Evolutionary conservation across 2,797 vertebrate genomes (phyloP).

Genomic region (Tapera naevia): DNA sequence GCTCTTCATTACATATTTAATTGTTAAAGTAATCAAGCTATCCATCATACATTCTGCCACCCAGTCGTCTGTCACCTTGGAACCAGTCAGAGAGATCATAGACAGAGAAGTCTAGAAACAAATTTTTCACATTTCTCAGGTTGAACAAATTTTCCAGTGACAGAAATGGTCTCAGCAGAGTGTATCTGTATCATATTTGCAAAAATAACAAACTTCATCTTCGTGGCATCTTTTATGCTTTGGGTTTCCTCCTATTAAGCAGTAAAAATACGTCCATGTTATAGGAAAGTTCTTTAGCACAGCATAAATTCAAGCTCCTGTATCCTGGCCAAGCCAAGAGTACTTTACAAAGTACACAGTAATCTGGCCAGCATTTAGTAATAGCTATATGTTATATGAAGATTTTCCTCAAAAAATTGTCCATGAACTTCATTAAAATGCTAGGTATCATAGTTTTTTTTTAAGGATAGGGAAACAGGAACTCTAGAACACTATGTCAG

Average conservation of each 20-base stretch:
- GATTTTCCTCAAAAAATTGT: background rate
- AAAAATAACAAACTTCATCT: background rate
- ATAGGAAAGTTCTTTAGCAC: background rate
- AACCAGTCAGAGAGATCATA: slow-evolving; percentile 7
- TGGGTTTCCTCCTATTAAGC: background rate
- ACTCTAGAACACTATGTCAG: background rate
- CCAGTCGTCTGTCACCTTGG: slow-evolving; percentile 62
- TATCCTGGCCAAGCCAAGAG: background rate
- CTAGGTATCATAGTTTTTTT: background rate
- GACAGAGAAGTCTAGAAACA: slow-evolving; percentile 8
- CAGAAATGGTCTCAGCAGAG: background rate
- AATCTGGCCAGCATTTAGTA: background rate
- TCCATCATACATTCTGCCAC: slow-evolving; percentile 62
- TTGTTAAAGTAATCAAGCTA: slow-evolving; percentile 77
- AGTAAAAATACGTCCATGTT: background rate
- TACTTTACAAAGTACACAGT: background rate
- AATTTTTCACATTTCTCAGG: background rate
- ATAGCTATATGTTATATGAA: background rate
- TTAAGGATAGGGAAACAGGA: background rate
- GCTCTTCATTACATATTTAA: slow-evolving; percentile 75
- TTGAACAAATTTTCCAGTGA: background rate
- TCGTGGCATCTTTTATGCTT: background rate
- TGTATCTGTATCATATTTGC: accelerated
- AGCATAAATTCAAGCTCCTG: background rate
- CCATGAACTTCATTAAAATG: background rate